Evolutionary conservation across 1,140 invertebrate genomes (phyloP).

Genomic region (Drosophila pruinosa): DNA sequence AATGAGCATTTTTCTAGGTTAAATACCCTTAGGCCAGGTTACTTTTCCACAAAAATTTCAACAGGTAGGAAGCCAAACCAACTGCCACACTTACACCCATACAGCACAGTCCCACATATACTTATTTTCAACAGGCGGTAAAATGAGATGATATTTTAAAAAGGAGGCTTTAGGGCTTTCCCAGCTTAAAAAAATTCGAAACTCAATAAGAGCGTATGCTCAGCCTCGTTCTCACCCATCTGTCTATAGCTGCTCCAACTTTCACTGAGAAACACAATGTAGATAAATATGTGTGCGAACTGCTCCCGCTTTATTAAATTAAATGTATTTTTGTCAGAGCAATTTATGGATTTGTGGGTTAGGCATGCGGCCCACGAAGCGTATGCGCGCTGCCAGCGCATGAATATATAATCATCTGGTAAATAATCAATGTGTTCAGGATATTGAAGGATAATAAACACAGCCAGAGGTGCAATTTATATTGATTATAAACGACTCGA

Average conservation of each 20-base stretch:
- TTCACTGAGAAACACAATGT: neutral
- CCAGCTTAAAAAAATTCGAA: neutral
- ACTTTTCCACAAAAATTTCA: conserved; percentile 36
- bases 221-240: neutral
- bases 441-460: neutral
- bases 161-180: conserved; percentile 6
- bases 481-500: conserved; percentile 5
- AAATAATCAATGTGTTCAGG: conserved; percentile 30
- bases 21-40: conserved; percentile 46
- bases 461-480: conserved; percentile 32
- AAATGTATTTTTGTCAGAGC: conserved; percentile 12
- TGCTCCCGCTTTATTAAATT: conserved; percentile 20
- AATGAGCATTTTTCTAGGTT: conserved; percentile 32
- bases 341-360: conserved; percentile 35
- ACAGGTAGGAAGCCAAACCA: neutral
- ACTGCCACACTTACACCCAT: neutral
- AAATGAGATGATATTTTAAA: conserved; percentile 14
- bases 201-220: conserved; percentile 1
- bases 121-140: neutral
- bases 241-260: neutral
- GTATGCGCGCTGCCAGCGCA: conserved; percentile 47
- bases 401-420: conserved; percentile 53
- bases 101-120: neutral
- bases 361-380: conserved; percentile 17
- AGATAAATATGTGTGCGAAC: neutral